Base-by-base conservation (phyloP, 2,797 vertebrate genomes). In the Hippocampus kuda region DNA sequence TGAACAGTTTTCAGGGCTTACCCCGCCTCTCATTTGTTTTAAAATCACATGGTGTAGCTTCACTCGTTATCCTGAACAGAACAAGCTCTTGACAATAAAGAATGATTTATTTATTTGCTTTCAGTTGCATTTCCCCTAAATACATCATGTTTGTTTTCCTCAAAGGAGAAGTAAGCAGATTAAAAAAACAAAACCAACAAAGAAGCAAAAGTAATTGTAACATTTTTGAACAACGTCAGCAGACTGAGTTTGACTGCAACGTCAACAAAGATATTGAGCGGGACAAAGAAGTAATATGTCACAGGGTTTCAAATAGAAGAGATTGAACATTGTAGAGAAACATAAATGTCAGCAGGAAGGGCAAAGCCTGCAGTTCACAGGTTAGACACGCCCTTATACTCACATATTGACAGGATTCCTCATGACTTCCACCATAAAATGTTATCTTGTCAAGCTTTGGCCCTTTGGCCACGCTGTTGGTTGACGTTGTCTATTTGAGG, bases 381-480 rank as follows among this genome's bases (percentile, higher is more conserved):
- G 72, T 85, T 81, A 82, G 88, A 84, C 90, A 90, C 89, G 86
- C 89, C 90, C 88, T 81, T 74, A 69, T 82, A 76, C 69, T 85
- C 82, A 83, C 81, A 79, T 76, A 88, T 70, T 84, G 80, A 78
- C 77, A 79, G 75, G 78, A 62, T 54, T 75, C 78, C 82, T 86
- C 62, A 66, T 90, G 87, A 88, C 85, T 84, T 76, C 81, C 15
- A 46, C 87, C 87, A 91, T 91, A 91, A 92, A 91, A 88, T 76
- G 87, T 91, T 92, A 92, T 91, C 90, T 89, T 60, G 63, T 69
- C 79, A 78, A 81, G 87, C 85, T 83, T 86, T 88, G 84, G 89
- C 59, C 59, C 59, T 34, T 86, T 91, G 89, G 81, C 79, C 86
- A 42, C 30, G 68, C 73, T 80, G 79, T 81, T 88, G 79, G 78